A percentile compares a stretch with the other conserved stretches of the same genome.
These are phyloP conservation scores for Leptura quadrifasciata DNA, from an alignment of 2,888 invertebrate species.

Conservation along the genomic window DNA sequence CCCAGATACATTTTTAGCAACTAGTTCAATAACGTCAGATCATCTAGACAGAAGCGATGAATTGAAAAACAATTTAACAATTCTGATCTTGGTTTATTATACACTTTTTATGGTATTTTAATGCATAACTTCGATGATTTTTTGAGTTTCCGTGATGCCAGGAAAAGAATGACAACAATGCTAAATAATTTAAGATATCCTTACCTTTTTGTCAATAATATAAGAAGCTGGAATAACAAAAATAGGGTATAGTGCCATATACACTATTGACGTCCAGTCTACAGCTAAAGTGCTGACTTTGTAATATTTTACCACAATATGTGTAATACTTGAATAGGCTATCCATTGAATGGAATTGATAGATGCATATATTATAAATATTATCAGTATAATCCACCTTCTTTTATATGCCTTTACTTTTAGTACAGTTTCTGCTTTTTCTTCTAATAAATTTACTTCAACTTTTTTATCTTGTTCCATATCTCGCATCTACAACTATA, in stretches of 20 bases:
- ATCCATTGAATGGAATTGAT: constrained; percentile 97
- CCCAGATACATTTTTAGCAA: too few relatives aligned
- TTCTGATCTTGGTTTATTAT: too few relatives aligned
- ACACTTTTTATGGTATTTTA: too few relatives aligned
- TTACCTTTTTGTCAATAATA: constrained; percentile 93
- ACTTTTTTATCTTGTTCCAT: constrained; percentile 39
- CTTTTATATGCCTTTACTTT: constrained; percentile 80
- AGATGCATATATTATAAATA: constrained; percentile 92
- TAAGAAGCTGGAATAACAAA: constrained; percentile 96
- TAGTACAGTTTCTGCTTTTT: constrained; percentile 13
- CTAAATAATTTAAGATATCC: not conserved
- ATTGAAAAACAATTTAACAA: too few relatives aligned
- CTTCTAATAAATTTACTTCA: constrained; percentile 40
- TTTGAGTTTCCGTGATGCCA: too few relatives aligned
- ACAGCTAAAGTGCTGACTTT: constrained; percentile 82
- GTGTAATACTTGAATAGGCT: constrained; percentile 93
- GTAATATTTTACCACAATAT: constrained; percentile 86
- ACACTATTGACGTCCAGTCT: constrained; percentile 97
- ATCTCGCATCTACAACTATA: not conserved
- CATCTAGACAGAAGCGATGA: too few relatives aligned
- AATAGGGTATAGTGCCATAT: constrained; percentile 96
- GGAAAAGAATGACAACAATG: too few relatives aligned
- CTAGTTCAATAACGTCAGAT: too few relatives aligned
- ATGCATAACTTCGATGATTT: too few relatives aligned
- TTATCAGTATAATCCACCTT: constrained; percentile 88